phyloP scores from a whole-genome alignment of 2,888 invertebrate genomes.

The Pachymerium ferrugineum region DNA sequence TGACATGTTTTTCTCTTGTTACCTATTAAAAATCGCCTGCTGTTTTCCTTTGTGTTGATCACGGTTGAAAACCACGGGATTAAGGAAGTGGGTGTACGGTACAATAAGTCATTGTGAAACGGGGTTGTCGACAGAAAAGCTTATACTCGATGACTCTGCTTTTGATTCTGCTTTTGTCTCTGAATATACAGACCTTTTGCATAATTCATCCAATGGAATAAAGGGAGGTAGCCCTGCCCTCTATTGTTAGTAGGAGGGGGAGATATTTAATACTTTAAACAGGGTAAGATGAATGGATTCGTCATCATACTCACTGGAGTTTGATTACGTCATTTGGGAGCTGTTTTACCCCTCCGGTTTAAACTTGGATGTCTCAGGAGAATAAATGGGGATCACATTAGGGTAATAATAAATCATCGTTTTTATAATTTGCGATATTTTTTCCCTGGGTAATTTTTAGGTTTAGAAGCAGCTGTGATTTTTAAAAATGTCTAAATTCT shows the following conservation, averaged over 20 bases:
- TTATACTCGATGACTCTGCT: background rate
- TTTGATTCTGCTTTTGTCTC: slow-evolving; percentile 6
- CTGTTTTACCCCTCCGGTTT: background rate
- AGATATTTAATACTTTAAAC: slow-evolving; percentile 23
- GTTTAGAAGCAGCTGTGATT: too few relatives aligned
- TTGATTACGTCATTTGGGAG: slow-evolving; percentile 11
- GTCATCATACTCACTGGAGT: slow-evolving; percentile 6
- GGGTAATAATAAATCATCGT: too few relatives aligned
- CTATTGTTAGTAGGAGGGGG: background rate
- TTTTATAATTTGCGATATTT: too few relatives aligned
- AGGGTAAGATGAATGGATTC: slow-evolving; percentile 11
- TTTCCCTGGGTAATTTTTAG: too few relatives aligned
- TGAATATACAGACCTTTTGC: background rate
- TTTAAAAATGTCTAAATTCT: too few relatives aligned
- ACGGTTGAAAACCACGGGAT: background rate
- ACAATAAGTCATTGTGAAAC: slow-evolving; percentile 4
- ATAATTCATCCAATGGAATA: slow-evolving; percentile 7
- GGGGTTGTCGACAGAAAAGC: slow-evolving; percentile 6
- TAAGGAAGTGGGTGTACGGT: background rate
- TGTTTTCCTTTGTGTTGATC: background rate
- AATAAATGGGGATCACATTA: slow-evolving; percentile 3
- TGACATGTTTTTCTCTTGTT: background rate
- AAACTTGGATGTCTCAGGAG: slow-evolving; percentile 3
- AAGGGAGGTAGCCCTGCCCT: slow-evolving; percentile 10
- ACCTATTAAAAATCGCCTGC: background rate